Base-by-base conservation (phyloP, 2,113 vertebrate genomes). In the Isurus oxyrinchus region DNA sequence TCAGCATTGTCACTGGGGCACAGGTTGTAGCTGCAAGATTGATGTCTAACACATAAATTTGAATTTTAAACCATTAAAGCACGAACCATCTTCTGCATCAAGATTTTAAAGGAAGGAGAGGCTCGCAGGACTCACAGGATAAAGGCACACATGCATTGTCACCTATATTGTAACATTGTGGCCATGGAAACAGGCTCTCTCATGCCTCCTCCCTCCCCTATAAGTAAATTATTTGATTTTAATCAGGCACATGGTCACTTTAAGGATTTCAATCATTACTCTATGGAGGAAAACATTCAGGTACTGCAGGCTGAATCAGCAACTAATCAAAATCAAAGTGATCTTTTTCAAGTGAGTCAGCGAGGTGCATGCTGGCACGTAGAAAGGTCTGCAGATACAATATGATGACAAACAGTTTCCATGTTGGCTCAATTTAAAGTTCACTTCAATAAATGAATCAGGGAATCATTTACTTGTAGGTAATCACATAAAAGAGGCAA, bases 401-500 rank as follows among this genome's bases (percentile, higher is more conserved):
- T 66, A 63, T 95, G 94, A 95, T 72, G 94, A 95, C 94, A 95
- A 67, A 31, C 94, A 31, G 67, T 53, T 35, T 95, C 94, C 63
- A 72, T 53, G 94, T 53, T 72, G 67, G 44, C 90, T 40, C 90
- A 94, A 63, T 90, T 59, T 59, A 90, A 44, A 67, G 59, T 94
- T 94, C 93, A 94, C 61, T 66, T 67, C n/a, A 66, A 44, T 94
- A 67, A 94, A 63, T 94, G 87, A 63, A 95, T 72, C 63, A 95
- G 66, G 40, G 16, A 35, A 72, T 27, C 40, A 69, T 76, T 95
- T 95, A 55, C 67, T 5, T 72, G 53, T 27, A 16, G 2, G 25
- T 72, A 72, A 95, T 72, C 66, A 72, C 66, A 55, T 72, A 72
- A 69, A 31, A 63, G 81, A 53, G 66, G 66, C 55, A 76, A 72